A percentile compares a stretch with the other conserved stretches of the same genome.
These are phyloP conservation scores for Brachyptera risi DNA, from an alignment of 2,888 invertebrate genomes.

Conservation along the genomic window DNA sequence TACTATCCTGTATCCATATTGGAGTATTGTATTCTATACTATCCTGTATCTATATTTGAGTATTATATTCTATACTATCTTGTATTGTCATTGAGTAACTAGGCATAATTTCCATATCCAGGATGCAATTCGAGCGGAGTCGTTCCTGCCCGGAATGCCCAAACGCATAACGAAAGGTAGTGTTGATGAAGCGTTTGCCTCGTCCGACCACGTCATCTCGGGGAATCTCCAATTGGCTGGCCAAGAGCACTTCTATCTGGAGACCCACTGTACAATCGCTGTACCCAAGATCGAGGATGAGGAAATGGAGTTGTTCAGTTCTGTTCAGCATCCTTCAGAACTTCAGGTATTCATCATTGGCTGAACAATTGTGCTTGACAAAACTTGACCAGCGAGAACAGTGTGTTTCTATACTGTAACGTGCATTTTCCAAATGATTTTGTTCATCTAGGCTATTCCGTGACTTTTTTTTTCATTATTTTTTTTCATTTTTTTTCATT, in stretches of 20 bases:
- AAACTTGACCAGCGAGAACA: too few species aligned
- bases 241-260: slow-evolving; percentile 96
- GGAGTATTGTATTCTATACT: too few species aligned
- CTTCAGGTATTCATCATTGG: slow-evolving; percentile 50
- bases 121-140: slow-evolving; percentile 75
- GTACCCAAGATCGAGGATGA: slow-evolving; percentile 72
- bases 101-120: too few species aligned
- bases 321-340: slow-evolving; percentile 81
- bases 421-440: too few species aligned
- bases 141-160: slow-evolving; percentile 61
- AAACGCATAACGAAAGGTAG: slow-evolving; percentile 62
- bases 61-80: too few species aligned
- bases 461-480: too few species aligned
- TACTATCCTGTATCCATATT: too few species aligned
- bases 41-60: too few species aligned
- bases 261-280: slow-evolving; percentile 72
- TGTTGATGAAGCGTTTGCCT: slow-evolving; percentile 60
- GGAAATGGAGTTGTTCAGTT: slow-evolving; percentile 80
- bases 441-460: too few species aligned
- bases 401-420: too few species aligned
- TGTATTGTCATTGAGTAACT: too few species aligned
- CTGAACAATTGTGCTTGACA: not conserved
- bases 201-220: slow-evolving; percentile 69
- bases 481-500: too few species aligned
- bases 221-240: slow-evolving; percentile 79